Conservation (phyloP, 2,888 invertebrate genomes). For the Brachypalpus laphriformis region DNA sequence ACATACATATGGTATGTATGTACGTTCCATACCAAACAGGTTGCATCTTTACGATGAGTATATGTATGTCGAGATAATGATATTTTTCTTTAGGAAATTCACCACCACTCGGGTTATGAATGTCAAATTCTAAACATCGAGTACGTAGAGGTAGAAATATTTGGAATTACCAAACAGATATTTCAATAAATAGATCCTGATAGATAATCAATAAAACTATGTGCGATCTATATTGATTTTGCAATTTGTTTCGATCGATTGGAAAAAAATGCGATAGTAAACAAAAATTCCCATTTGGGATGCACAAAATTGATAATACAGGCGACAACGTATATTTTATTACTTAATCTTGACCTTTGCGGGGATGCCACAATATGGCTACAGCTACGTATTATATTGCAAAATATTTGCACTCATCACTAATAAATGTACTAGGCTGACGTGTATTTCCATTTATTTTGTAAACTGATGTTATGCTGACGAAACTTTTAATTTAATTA, state of each 20-base stretch:
- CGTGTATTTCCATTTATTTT: constrained; percentile 7
- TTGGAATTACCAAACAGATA: not conserved
- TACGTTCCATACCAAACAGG: too few relatives aligned
- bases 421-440: constrained; percentile 14
- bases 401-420: constrained; percentile 45
- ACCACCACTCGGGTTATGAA: not conserved
- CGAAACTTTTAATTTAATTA: too few relatives aligned
- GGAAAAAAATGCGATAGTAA: constrained; percentile 17
- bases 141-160: not conserved
- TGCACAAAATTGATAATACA: constrained; percentile 24
- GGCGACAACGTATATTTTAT: constrained; percentile 14
- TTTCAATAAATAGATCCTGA: not conserved
- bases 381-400: not conserved
- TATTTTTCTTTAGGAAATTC: too few relatives aligned
- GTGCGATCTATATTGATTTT: not conserved
- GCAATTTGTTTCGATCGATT: constrained; percentile 11
- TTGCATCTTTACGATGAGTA: too few relatives aligned
- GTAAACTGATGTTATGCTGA: not conserved
- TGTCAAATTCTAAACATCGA: not conserved
- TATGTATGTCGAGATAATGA: too few relatives aligned
- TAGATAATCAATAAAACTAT: constrained; percentile 1
- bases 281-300: constrained; percentile 32
- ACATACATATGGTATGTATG: too few relatives aligned
- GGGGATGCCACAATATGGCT: constrained; percentile 20
- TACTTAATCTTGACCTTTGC: constrained; percentile 43